phyloP scores from a whole-genome alignment of 2,888 invertebrate species.

The Tetropium fuscum region DNA sequence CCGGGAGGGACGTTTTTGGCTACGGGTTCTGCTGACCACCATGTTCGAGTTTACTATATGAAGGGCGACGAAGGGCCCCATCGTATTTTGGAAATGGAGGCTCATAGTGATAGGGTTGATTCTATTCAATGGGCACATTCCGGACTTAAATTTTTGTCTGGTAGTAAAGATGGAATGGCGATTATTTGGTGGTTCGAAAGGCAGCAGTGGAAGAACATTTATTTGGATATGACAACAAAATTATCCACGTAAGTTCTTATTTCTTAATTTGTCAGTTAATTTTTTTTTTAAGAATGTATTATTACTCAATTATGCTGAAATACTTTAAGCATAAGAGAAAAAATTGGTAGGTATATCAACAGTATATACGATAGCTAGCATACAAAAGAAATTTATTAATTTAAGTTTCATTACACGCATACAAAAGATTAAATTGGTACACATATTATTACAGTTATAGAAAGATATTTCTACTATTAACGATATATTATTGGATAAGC shows the following conservation, averaged over 20 bases:
- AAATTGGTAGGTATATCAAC: no score
- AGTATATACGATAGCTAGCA: no score
- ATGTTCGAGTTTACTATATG: constrained; percentile 92
- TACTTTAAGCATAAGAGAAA: no score
- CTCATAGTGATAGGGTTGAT: constrained; percentile 94
- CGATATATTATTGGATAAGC: no score
- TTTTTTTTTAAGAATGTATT: no score
- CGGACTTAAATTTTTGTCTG: constrained; percentile 90
- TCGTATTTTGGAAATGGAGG: constrained; percentile 79
- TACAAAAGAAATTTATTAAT: no score
- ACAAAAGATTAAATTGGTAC: no score
- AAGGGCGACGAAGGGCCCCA: constrained; percentile 81
- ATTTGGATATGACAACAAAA: constrained; percentile 78
- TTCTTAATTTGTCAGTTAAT: no score
- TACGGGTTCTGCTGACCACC: constrained; percentile 94
- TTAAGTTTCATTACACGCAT: no score
- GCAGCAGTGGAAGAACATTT: constrained; percentile 87
- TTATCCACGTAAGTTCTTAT: constrained; percentile 63
- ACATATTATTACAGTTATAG: no score
- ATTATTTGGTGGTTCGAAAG: constrained; percentile 93
- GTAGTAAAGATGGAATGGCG: constrained; percentile 95
- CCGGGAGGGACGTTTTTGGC: constrained; percentile 92
- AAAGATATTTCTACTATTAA: no score
- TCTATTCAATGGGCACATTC: constrained; percentile 95
- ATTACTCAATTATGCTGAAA: no score